A percentile compares a stretch with the other conserved stretches of the same genome.
phyloP scores from a whole-genome alignment of 2,113 vertebrate species.

The Himantopus leucocephalus region DNA sequence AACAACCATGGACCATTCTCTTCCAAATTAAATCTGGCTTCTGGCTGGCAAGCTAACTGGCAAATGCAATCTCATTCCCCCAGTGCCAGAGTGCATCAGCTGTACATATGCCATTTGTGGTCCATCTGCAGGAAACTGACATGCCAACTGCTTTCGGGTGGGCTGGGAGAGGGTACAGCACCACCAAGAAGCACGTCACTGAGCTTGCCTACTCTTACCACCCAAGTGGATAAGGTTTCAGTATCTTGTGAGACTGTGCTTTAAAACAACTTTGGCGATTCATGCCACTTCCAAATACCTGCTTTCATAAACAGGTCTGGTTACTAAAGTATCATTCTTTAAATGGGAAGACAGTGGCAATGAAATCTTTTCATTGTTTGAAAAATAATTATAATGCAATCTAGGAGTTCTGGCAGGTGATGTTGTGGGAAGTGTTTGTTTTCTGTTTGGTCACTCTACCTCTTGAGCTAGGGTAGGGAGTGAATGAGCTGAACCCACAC shows the following conservation, averaged over 20 bases:
- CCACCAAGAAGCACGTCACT: neutral
- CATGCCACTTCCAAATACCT: neutral
- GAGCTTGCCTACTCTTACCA: neutral
- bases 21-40: slow-evolving; percentile 59
- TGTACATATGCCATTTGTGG: neutral
- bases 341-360: neutral
- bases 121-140: slow-evolving; percentile 30
- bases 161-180: neutral
- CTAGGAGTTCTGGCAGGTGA: neutral
- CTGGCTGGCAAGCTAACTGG: slow-evolving; percentile 39
- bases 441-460: neutral
- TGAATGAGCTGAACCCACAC: neutral
- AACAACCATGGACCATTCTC: slow-evolving; percentile 33
- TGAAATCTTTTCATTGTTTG: neutral
- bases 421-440: neutral
- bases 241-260: neutral
- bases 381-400: neutral
- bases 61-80: neutral
- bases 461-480: neutral
- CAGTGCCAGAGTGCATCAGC: neutral
- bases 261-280: neutral
- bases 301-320: neutral
- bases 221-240: neutral
- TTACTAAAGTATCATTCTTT: neutral
- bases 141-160: neutral